Conservation (phyloP, 1,140 invertebrate genomes). For the Akabosia matsudoensis region DNA sequence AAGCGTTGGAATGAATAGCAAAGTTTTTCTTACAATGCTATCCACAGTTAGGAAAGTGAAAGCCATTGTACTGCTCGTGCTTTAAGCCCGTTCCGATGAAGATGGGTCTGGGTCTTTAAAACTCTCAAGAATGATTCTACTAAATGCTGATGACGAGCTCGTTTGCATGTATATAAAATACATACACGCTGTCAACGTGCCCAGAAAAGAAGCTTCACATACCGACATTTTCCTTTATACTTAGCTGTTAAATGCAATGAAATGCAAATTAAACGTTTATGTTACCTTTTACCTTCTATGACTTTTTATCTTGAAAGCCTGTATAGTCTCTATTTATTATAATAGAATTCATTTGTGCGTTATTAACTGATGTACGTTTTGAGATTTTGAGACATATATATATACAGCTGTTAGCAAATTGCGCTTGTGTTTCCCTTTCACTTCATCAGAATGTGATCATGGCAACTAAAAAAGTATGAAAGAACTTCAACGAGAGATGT, state of each 20-base stretch:
- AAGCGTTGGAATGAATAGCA: neutral
- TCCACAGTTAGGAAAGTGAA: too few relatives aligned
- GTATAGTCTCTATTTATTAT: neutral
- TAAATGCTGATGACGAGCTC: neutral
- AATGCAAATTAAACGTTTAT: conserved; percentile 20
- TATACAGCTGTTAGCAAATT: neutral
- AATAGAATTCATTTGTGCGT: neutral
- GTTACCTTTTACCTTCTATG: conserved; percentile 3
- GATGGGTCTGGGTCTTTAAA: neutral
- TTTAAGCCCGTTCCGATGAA: neutral
- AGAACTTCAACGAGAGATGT: too few relatives aligned
- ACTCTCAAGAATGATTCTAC: neutral
- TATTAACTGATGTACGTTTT: neutral
- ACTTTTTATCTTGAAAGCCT: neutral
- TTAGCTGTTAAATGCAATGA: conserved; percentile 14
- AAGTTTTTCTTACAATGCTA: too few relatives aligned
- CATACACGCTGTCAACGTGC: neutral
- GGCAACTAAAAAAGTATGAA: too few relatives aligned
- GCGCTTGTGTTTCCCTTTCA: neutral
- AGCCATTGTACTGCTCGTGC: neutral
- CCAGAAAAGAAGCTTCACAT: neutral
- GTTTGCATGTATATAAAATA: neutral
- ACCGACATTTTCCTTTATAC: neutral
- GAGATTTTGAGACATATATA: neutral
- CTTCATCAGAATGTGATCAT: neutral